Percentiles rank a stretch among this genome's conserved stretches.
Evolutionary conservation across 2,113 vertebrate genomes (phyloP).

Genomic region (Oryzias melastigma): DNA sequence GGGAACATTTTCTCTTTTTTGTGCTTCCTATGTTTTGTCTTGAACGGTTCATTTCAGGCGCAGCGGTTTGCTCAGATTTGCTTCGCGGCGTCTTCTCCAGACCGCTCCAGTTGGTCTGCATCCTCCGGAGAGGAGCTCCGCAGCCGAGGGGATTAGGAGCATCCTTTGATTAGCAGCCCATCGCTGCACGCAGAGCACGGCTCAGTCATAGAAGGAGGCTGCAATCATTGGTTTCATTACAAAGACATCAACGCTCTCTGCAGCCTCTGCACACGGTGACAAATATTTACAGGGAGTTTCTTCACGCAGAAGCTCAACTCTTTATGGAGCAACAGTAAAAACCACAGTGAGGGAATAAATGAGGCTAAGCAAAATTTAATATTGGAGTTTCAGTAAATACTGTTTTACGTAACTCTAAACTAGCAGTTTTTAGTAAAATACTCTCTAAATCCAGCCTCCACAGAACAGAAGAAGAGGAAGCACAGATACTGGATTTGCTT

Average conservation of each 20-base stretch:
- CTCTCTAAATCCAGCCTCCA: slow-evolving; percentile 11
- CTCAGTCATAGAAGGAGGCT: neutral
- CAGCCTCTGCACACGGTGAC: neutral
- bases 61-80: slow-evolving; percentile 53
- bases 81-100: slow-evolving; percentile 47
- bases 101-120: slow-evolving; percentile 46
- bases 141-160: slow-evolving; percentile 63
- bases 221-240: slow-evolving; percentile 6
- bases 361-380: no score
- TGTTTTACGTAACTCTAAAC: no score
- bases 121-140: slow-evolving; percentile 59
- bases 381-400: no score
- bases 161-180: slow-evolving; percentile 65
- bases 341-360: no score
- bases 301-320: neutral
- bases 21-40: slow-evolving; percentile 30
- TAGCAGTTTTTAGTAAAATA: no score
- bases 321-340: neutral
- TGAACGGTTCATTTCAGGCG: slow-evolving; percentile 43
- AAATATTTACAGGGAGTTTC: neutral
- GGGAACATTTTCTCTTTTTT: neutral
- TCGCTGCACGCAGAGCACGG: slow-evolving; percentile 28
- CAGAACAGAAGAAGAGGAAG: slow-evolving; percentile 23
- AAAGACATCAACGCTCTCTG: neutral
- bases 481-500: slow-evolving; percentile 37